A percentile compares a stretch with the other conserved stretches of the same genome.
phyloP scores from a whole-genome alignment of 2,113 vertebrate species.

The Irena cyanogastra region DNA sequence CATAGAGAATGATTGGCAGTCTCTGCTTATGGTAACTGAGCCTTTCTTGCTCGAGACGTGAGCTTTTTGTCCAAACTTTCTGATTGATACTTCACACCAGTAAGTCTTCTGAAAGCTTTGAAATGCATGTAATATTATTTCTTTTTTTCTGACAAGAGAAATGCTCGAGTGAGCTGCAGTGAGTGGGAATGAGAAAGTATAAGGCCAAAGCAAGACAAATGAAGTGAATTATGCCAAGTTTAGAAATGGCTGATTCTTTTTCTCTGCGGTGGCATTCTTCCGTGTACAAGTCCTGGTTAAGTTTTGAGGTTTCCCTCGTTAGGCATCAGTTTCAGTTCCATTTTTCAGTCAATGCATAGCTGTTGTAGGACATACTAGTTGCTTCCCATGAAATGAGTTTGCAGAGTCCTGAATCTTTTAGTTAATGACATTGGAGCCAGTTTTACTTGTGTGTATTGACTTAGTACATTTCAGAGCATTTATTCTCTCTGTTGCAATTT shows the following conservation, averaged over 20 bases:
- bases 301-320: background rate
- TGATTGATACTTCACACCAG: background rate
- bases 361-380: background rate
- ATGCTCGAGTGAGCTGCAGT: background rate
- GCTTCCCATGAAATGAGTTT: background rate
- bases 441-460: background rate
- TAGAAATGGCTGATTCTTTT: background rate
- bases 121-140: background rate
- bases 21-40: background rate
- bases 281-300: background rate
- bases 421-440: background rate
- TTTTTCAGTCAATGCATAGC: background rate
- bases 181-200: background rate
- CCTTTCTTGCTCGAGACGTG: background rate
- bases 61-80: background rate
- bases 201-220: background rate
- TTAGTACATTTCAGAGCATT: background rate
- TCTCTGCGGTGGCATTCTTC: background rate
- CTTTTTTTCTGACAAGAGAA: background rate
- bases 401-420: background rate
- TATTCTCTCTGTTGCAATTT: background rate
- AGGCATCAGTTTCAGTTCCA: background rate
- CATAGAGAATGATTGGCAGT: background rate
- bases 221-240: background rate
- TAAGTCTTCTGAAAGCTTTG: background rate